phyloP scores from a whole-genome alignment of 1,140 invertebrate species.

The Manduca sexta region DNA sequence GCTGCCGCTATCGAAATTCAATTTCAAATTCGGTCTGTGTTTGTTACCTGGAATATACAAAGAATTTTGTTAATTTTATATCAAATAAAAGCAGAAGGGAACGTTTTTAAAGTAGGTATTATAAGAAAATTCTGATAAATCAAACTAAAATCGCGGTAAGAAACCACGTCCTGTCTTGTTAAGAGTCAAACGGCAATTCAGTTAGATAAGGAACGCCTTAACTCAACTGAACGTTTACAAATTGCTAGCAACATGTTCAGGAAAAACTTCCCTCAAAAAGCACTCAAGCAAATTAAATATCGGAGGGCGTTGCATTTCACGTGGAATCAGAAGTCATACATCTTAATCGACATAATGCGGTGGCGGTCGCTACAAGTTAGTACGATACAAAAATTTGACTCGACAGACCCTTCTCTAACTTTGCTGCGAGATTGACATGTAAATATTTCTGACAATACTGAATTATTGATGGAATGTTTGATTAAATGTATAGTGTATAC shows the following conservation, averaged over 20 bases:
- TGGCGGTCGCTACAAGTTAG: constrained; percentile 49
- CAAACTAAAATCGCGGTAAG: constrained; percentile 8
- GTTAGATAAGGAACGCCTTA: constrained; percentile 34
- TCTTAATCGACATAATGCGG: constrained; percentile 71
- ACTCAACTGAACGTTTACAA: constrained; percentile 56
- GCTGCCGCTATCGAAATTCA: constrained; percentile 77
- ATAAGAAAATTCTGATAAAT: constrained; percentile 5
- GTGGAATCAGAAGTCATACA: constrained; percentile 58
- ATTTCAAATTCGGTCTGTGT: constrained; percentile 80
- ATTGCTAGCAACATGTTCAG: constrained; percentile 49
- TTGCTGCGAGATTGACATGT: constrained; percentile 34
- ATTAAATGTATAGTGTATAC: constrained; percentile 15
- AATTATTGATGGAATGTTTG: constrained; percentile 8
- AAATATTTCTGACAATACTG: constrained; percentile 37
- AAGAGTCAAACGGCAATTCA: constrained; percentile 39
- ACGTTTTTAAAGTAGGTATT: not conserved
- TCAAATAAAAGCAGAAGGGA: not conserved
- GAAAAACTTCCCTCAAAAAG: constrained; percentile 60
- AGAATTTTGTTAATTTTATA: constrained; percentile 15
- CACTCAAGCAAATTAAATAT: constrained; percentile 72
- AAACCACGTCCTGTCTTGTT: constrained; percentile 32
- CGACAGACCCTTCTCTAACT: constrained; percentile 49
- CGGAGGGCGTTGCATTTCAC: constrained; percentile 45
- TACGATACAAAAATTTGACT: constrained; percentile 34
- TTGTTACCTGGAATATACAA: constrained; percentile 62